phyloP scores from a whole-genome alignment of 1,140 invertebrate genomes.

The Apis laboriosa region DNA sequence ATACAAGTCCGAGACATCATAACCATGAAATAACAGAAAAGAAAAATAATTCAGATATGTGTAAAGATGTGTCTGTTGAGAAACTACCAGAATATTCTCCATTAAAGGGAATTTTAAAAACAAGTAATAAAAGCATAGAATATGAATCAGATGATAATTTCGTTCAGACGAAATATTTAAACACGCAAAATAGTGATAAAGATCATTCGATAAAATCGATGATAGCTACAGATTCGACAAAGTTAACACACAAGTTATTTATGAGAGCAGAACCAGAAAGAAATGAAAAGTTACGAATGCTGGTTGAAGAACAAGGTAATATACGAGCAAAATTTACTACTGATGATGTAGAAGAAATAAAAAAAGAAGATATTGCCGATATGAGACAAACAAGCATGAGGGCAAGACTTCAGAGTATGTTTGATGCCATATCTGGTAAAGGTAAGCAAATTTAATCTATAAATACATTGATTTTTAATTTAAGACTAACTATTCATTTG shows the following conservation, averaged over 20 bases:
- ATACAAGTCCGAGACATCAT: not conserved
- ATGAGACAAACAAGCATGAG: conserved; percentile 79
- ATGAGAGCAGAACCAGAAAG: conserved; percentile 76
- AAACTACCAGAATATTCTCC: conserved; percentile 19
- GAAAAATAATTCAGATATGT: not conserved
- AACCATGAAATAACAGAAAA: not conserved
- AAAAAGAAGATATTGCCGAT: conserved; percentile 75
- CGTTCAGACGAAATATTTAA: not conserved
- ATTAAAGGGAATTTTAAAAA: conserved; percentile 54
- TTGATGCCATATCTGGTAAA: conserved; percentile 79
- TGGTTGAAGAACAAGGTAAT: conserved; percentile 74
- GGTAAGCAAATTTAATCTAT: conserved; percentile 58
- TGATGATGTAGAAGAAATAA: conserved; percentile 76
- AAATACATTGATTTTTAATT: not conserved
- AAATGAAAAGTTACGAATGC: conserved; percentile 73
- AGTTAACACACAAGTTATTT: conserved; percentile 76
- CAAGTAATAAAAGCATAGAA: not conserved
- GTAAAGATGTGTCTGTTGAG: not conserved
- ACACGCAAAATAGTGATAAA: not conserved
- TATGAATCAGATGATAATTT: not conserved
- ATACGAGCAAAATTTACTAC: conserved; percentile 70
- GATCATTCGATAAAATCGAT: not conserved
- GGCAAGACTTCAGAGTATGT: conserved; percentile 77
- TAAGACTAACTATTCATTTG: not conserved
- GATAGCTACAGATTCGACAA: conserved; percentile 30